Percentiles rank a stretch among this genome's conserved stretches.
These are phyloP conservation scores for Eolophus roseicapilla DNA, from an alignment of 2,113 vertebrate species.

Conservation along the genomic window DNA sequence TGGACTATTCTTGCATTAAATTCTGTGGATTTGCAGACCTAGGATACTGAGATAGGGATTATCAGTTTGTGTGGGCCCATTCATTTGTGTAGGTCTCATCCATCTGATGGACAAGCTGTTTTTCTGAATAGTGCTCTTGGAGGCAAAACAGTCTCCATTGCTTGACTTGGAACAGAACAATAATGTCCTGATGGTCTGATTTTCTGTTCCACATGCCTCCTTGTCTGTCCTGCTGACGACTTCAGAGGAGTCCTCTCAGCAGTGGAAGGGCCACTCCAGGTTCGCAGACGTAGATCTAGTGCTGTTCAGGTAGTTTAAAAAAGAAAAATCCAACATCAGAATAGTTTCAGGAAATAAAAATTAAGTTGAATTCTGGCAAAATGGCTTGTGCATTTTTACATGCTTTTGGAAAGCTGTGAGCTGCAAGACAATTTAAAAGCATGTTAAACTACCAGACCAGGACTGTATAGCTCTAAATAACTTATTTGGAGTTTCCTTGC, in stretches of 20 bases:
- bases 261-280: neutral
- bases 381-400: neutral
- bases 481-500: neutral
- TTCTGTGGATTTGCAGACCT: neutral
- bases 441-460: neutral
- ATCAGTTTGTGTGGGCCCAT: neutral
- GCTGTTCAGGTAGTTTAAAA: neutral
- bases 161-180: neutral
- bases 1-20: neutral
- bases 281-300: constrained; percentile 10
- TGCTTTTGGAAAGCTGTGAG: neutral
- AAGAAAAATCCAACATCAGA: neutral
- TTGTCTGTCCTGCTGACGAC: neutral
- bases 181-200: neutral
- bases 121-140: neutral
- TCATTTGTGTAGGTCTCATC: neutral
- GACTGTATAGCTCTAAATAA: neutral
- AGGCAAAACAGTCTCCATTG: neutral
- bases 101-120: neutral
- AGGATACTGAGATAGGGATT: neutral
- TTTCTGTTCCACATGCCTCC: constrained; percentile 20
- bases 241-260: neutral
- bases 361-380: neutral
- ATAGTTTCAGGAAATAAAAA: neutral
- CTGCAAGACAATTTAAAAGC: neutral